A percentile compares a stretch with the other conserved stretches of the same genome.
Evolutionary conservation across 2,797 vertebrate species (phyloP).

Genomic region (Dendrocincla tyrannina): DNA sequence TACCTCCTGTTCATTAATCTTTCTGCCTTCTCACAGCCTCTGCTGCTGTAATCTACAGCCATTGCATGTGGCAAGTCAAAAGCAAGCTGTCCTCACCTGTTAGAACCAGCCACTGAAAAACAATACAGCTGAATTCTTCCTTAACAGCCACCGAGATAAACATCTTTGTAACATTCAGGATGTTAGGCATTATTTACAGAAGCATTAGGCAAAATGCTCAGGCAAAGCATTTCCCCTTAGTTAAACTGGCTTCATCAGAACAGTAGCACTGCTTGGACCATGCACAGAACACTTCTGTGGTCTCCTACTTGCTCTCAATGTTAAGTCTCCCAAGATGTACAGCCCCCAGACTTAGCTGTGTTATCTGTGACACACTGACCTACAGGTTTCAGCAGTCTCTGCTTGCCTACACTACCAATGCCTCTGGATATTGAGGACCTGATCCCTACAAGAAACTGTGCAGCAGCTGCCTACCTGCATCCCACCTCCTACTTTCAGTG

Average conservation of each 20-base stretch:
- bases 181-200: neutral
- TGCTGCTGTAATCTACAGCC: neutral
- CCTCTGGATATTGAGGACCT: neutral
- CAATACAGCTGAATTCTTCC: neutral
- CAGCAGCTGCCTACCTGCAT: neutral
- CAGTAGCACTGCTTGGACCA: neutral
- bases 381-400: neutral
- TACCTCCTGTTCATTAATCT: neutral
- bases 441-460: neutral
- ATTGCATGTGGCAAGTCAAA: neutral
- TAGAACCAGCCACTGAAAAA: neutral
- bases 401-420: neutral
- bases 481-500: neutral
- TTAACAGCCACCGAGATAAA: neutral
- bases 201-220: neutral
- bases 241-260: neutral
- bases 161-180: neutral
- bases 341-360: neutral
- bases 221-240: neutral
- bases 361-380: neutral
- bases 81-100: neutral
- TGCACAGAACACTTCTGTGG: fast-evolving
- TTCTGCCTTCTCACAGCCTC: neutral
- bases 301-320: neutral
- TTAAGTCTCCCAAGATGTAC: neutral